A percentile compares a stretch with the other conserved stretches of the same genome.
phyloP scores from a whole-genome alignment of 2,797 vertebrate genomes.

The Pterois miles region DNA sequence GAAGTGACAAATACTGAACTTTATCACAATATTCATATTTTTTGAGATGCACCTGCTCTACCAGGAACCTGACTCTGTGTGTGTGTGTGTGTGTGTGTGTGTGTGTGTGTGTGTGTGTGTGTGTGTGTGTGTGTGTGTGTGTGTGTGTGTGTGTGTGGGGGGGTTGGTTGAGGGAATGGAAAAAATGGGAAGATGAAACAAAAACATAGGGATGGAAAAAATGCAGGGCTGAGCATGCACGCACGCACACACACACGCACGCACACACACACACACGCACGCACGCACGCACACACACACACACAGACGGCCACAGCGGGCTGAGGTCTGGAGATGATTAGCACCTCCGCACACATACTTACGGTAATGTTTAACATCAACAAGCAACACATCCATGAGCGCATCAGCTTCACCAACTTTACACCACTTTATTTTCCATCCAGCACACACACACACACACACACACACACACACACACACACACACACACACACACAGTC shows the following conservation, averaged over 20 bases:
- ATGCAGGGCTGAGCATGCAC: constrained; percentile 45
- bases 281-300: constrained; percentile 7
- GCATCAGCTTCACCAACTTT: constrained; percentile 43
- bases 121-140: not conserved
- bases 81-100: not conserved
- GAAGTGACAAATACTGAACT: no score
- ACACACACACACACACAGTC: not conserved
- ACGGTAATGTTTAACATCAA: constrained; percentile 67
- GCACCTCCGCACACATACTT: constrained; percentile 44
- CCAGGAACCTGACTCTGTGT: not conserved
- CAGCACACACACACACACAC: not conserved
- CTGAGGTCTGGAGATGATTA: constrained; percentile 66
- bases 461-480: not conserved
- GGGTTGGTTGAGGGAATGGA: constrained; percentile 76
- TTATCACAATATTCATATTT: no score
- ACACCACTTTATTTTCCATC: constrained; percentile 43
- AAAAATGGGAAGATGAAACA: constrained; percentile 77
- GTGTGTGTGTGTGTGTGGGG: not conserved
- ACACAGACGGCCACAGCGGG: not conserved
- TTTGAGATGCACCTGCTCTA: no score
- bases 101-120: not conserved
- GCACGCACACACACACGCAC: constrained; percentile 1
- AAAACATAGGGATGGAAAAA: constrained; percentile 75
- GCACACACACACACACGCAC: not conserved
- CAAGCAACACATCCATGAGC: constrained; percentile 60